These are phyloP conservation scores for Cylas formicarius DNA, from an alignment of 1,140 invertebrate genomes.

Conservation along the genomic window DNA sequence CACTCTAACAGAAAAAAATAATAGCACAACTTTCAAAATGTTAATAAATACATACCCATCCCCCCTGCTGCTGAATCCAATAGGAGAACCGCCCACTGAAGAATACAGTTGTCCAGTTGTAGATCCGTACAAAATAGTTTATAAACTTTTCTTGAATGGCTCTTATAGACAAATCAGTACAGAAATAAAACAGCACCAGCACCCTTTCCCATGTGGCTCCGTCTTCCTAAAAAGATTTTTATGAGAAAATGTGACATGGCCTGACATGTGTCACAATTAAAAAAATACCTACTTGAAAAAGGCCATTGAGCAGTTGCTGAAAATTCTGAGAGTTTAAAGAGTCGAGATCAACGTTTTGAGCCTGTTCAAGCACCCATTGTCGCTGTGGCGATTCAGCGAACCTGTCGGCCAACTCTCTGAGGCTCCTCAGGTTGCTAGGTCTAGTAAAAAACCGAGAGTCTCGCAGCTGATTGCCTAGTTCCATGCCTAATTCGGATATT, in stretches of 20 bases:
- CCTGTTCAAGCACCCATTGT: conserved; percentile 15
- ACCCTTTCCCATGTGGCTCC: conserved; percentile 16
- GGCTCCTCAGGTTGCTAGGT: background rate
- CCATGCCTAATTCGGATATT: background rate
- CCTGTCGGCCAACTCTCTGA: conserved; percentile 1
- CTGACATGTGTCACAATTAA: background rate
- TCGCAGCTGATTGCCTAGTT: background rate
- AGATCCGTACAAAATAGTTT: conserved; percentile 7
- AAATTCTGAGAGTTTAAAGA: conserved; percentile 16
- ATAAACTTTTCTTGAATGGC: conserved; percentile 10
- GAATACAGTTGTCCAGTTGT: conserved; percentile 14
- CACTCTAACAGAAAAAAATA: conserved; percentile 3
- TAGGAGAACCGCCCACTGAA: conserved; percentile 6
- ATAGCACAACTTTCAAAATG: background rate
- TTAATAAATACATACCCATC: conserved; percentile 10
- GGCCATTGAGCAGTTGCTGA: conserved; percentile 15
- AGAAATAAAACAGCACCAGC: conserved; percentile 15
- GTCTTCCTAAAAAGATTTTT: conserved; percentile 13
- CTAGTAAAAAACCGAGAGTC: background rate
- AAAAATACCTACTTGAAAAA: conserved; percentile 15
- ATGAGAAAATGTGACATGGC: background rate
- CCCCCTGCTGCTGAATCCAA: conserved; percentile 12
- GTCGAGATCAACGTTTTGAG: conserved; percentile 17
- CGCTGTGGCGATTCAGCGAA: conserved; percentile 15
- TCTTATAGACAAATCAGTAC: conserved; percentile 15